Percentiles rank a stretch among this genome's conserved stretches.
Evolutionary conservation across 1,140 invertebrate species (phyloP).

Genomic region (Sitophilus oryzae): DNA sequence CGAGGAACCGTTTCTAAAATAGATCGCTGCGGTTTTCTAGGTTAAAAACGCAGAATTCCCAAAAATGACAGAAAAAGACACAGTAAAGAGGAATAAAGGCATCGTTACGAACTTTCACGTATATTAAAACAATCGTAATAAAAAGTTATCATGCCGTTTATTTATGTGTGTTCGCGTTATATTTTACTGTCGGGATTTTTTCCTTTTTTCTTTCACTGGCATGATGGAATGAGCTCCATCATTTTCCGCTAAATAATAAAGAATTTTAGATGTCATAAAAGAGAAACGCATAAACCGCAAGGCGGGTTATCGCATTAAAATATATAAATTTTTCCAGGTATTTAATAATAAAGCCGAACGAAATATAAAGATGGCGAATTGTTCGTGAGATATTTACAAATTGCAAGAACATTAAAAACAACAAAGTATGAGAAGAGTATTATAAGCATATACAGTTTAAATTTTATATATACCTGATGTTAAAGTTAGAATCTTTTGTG

Average conservation of each 20-base stretch:
- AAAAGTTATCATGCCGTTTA: background rate
- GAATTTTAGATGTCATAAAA: background rate
- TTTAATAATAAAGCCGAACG: background rate
- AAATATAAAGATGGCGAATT: background rate
- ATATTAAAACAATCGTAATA: background rate
- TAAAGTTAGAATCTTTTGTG: background rate
- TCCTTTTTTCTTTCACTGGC: too few species aligned
- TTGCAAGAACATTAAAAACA: background rate
- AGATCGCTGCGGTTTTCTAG: background rate
- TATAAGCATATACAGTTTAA: background rate
- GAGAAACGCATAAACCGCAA: background rate
- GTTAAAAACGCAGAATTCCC: background rate
- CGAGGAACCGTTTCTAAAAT: too few species aligned
- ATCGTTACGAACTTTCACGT: background rate
- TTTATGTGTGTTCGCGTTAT: background rate
- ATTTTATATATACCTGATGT: background rate
- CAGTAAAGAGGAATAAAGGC: background rate
- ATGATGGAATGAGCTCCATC: background rate
- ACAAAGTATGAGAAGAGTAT: background rate
- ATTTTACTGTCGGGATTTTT: background rate
- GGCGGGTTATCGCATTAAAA: background rate
- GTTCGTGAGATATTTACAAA: background rate
- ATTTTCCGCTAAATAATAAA: background rate
- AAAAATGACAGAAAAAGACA: background rate
- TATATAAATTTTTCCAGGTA: background rate